A percentile compares a stretch with the other conserved stretches of the same genome.
These are phyloP conservation scores for Nibea albiflora DNA, from an alignment of 2,113 vertebrate genomes.

Conservation along the genomic window DNA sequence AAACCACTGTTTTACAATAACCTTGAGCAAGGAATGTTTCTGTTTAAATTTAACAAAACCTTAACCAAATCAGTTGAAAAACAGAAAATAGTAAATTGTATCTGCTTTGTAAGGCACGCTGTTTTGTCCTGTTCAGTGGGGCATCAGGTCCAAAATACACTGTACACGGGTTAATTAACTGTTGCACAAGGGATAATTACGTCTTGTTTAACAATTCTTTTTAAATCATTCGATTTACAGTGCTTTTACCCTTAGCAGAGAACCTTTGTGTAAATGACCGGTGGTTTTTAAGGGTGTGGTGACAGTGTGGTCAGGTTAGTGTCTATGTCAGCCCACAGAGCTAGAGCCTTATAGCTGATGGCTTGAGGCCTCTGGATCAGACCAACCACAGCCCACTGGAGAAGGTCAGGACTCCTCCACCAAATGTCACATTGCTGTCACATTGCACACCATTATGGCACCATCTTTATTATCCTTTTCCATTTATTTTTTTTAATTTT, in stretches of 20 bases:
- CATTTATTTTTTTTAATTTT: neutral
- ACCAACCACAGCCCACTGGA: constrained; percentile 61
- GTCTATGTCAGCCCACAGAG: constrained; percentile 66
- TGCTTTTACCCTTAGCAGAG: constrained; percentile 16
- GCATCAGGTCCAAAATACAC: neutral
- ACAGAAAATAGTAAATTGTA: neutral
- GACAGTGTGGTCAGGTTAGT: constrained; percentile 59
- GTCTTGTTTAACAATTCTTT: neutral
- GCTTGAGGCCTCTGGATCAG: constrained; percentile 54
- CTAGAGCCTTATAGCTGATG: constrained; percentile 47
- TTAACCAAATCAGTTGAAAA: neutral
- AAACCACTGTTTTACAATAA: neutral
- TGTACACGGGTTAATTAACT: neutral
- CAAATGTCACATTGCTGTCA: constrained; percentile 66
- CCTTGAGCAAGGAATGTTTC: neutral
- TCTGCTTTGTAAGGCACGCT: neutral
- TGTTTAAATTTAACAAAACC: neutral
- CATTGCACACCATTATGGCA: constrained; percentile 32
- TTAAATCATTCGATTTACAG: neutral
- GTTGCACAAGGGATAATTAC: neutral
- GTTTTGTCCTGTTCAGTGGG: neutral
- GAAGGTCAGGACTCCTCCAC: constrained; percentile 65
- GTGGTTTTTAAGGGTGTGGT: constrained; percentile 59
- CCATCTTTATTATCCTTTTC: constrained; percentile 43
- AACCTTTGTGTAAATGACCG: constrained; percentile 22